Conservation (phyloP, 2,888 invertebrate genomes). For the Philonicus albiceps region DNA sequence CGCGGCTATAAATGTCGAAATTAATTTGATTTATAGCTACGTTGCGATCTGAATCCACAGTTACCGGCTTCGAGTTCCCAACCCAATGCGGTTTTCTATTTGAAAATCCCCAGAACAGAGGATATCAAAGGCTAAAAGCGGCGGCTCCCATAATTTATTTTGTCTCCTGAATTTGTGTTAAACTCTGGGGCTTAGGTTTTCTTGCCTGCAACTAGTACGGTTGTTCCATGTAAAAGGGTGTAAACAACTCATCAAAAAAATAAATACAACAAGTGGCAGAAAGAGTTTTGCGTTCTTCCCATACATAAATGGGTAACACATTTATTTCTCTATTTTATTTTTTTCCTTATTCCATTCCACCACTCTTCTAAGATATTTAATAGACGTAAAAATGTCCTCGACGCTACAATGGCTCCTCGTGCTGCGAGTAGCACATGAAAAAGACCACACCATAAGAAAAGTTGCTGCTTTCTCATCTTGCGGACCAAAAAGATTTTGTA, state of each 20-base stretch:
- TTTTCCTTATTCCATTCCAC: neutral
- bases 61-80: neutral
- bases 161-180: neutral
- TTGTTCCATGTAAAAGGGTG: neutral
- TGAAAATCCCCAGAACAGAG: neutral
- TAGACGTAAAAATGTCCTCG: neutral
- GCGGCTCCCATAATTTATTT: neutral
- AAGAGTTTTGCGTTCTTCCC: neutral
- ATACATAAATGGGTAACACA: neutral
- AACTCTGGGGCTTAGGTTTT: neutral
- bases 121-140: neutral
- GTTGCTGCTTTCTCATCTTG: neutral
- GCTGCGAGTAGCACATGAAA: neutral
- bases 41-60: neutral
- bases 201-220: neutral
- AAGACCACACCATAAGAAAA: neutral
- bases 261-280: neutral
- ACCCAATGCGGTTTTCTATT: neutral
- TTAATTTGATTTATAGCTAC: neutral
- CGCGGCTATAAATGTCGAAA: neutral
- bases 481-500: neutral
- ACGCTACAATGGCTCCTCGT: neutral
- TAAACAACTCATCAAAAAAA: neutral
- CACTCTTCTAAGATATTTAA: neutral
- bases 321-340: neutral